These are phyloP conservation scores for Trichopria drosophilae DNA, from an alignment of 2,888 invertebrate genomes.

Conservation along the genomic window DNA sequence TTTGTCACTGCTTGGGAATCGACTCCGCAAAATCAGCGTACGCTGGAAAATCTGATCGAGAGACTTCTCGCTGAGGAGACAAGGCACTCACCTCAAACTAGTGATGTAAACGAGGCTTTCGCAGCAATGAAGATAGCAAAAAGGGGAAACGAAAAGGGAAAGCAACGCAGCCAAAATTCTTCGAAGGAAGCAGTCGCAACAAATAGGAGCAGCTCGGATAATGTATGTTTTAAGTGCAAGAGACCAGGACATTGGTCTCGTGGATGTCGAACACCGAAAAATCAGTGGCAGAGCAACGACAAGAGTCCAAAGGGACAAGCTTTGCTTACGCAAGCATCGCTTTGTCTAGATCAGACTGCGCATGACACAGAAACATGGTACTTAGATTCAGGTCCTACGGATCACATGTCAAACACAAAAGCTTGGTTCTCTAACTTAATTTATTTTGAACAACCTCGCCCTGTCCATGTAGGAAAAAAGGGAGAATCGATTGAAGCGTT, in stretches of 20 bases:
- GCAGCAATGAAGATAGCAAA: background rate
- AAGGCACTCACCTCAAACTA: background rate
- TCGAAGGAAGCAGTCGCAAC: background rate
- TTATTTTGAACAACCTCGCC: slow-evolving; percentile 13
- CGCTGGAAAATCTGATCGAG: slow-evolving; percentile 24
- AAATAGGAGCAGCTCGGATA: background rate
- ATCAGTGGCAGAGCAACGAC: too few species aligned
- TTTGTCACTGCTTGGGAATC: slow-evolving; percentile 38
- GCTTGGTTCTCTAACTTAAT: slow-evolving; percentile 27
- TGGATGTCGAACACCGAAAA: too few species aligned
- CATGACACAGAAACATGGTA: slow-evolving; percentile 14
- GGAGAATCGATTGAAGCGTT: slow-evolving; percentile 23
- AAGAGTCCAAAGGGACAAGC: too few species aligned
- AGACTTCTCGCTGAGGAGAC: slow-evolving; percentile 28
- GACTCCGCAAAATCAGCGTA: slow-evolving; percentile 17
- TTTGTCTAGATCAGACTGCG: slow-evolving; percentile 10
- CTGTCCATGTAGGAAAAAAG: too few species aligned
- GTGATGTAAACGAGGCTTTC: slow-evolving; percentile 3
- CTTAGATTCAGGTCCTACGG: slow-evolving; percentile 35
- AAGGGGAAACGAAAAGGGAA: slow-evolving; percentile 1
- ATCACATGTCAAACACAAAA: slow-evolving; percentile 32
- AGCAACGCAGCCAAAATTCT: background rate
- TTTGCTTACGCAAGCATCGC: slow-evolving; percentile 12
- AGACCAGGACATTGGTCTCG: slow-evolving; percentile 33
- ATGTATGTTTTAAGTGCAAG: slow-evolving; percentile 27